Evolutionary conservation across 2,888 invertebrate genomes (phyloP), one percentile per base, ranked within the genome.

Genomic region (Polymixis lichenea): DNA sequence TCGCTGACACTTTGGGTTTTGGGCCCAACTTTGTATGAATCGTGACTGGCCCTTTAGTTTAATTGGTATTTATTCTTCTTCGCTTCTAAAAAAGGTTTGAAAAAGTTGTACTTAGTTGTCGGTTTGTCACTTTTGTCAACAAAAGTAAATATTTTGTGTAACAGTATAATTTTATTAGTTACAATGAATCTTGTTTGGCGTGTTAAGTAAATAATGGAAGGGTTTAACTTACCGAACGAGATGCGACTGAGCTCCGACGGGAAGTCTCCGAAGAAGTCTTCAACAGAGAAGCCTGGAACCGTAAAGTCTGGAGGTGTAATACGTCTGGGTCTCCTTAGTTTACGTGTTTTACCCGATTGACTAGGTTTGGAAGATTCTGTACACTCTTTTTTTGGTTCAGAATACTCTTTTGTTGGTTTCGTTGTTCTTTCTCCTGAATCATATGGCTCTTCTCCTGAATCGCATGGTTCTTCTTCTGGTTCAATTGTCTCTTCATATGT

Each of bases 191-290:
- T 11, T 4, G 3, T 32, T 61, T 61, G 32, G 22, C 6, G 22
- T 32, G 7, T 5, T 60, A 6, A 13, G 6, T 61, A 61, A 32
- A 22, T 22, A 61, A 61, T 32, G 13, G 32, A 17, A 62, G 1
- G 62, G 62, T 62, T 9, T 9, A 38, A 62, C 77, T 77, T 43
- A 77, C 79, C 62, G 28, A 4, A 2, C 17, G 66, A 53, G 25
- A 77, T 77, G 0, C 9, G 32, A 53, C 28, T 53, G 38, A 58
- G 28, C 11, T 25, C 6, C 0, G 22, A 17, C 1, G 17, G 61
- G 0, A 17, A 32, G 5, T 32, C 2, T 32, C 1, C 4, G 2
- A 28, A 49, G 5, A 62, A 1, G 7, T 51, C 25, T 56, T 22
- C 2, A 43, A 64, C 25, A 28, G 1, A 0, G 32, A 62, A n/a